Percentiles rank a stretch among this genome's conserved stretches.
Evolutionary conservation across 2,113 vertebrate species (phyloP).

Genomic region (Ctenodactylus gundi): DNA sequence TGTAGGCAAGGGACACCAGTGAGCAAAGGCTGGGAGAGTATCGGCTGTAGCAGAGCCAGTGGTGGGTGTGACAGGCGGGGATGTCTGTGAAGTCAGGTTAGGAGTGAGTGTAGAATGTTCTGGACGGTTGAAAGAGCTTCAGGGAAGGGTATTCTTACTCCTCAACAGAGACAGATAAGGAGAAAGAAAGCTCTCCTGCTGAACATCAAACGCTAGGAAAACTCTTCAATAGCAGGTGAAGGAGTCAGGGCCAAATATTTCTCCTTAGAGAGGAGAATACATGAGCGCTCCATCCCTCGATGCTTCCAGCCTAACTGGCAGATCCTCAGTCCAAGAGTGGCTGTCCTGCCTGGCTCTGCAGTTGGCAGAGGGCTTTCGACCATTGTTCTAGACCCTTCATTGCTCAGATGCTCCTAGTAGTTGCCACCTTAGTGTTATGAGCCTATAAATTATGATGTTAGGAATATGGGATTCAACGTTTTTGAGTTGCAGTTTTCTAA

Average conservation of each 20-base stretch:
- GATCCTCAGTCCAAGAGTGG: neutral
- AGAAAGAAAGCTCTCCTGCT: neutral
- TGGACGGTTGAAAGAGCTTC: neutral
- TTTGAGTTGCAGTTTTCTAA: constrained; percentile 30
- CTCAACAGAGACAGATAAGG: neutral
- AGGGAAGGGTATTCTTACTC: neutral
- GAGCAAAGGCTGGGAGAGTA: neutral
- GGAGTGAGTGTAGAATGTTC: neutral
- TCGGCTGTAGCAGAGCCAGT: neutral
- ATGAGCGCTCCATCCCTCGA: too few relatives aligned
- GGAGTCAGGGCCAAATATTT: neutral
- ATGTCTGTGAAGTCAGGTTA: neutral
- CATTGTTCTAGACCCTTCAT: neutral
- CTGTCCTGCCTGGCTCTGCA: neutral
- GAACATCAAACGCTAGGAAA: neutral
- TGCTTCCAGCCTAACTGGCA: neutral
- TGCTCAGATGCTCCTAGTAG: neutral
- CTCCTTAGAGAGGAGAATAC: neutral
- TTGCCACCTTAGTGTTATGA: neutral
- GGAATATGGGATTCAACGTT: neutral
- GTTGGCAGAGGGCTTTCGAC: neutral
- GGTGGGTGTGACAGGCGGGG: neutral
- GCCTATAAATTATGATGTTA: neutral
- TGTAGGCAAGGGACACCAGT: neutral
- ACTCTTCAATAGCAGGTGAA: neutral